A percentile compares a stretch with the other conserved stretches of the same genome.
Evolutionary conservation across 2,888 invertebrate species (phyloP).

Genomic region (Hemistola chrysoprasaria): DNA sequence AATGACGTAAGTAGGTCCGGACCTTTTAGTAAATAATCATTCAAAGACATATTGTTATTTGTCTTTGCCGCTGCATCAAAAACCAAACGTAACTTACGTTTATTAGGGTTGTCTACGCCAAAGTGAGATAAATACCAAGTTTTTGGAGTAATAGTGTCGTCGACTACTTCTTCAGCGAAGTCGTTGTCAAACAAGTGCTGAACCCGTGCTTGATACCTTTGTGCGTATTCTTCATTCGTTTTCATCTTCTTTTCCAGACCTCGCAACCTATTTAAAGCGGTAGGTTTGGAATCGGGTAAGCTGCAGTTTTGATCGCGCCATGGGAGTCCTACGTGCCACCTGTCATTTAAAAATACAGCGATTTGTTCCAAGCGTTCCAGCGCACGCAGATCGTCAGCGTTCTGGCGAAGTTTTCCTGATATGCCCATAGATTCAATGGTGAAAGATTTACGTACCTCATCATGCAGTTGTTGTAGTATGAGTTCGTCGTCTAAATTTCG

Average conservation of each 20-base stretch:
- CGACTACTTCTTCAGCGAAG: constrained; percentile 26
- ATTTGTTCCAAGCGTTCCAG: constrained; percentile 22
- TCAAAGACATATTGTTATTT: too few relatives aligned
- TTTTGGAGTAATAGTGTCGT: too few relatives aligned
- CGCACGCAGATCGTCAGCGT: constrained; percentile 15
- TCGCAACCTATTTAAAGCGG: constrained; percentile 22
- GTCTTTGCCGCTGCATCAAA: too few relatives aligned
- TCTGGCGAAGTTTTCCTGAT: constrained; percentile 17
- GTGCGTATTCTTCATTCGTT: constrained; percentile 7
- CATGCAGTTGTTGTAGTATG: too few relatives aligned
- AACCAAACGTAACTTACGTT: too few relatives aligned
- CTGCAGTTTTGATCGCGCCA: constrained; percentile 23
- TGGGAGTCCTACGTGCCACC: constrained; percentile 32
- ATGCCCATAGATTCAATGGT: constrained; percentile 24
- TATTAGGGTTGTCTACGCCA: too few relatives aligned
- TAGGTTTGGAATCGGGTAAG: constrained; percentile 24
- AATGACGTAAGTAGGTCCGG: too few relatives aligned
- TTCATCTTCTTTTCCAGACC: constrained; percentile 28
- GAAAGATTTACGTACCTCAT: constrained; percentile 2
- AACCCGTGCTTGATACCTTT: constrained; percentile 25
- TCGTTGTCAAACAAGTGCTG: constrained; percentile 28
- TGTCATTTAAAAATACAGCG: constrained; percentile 14
- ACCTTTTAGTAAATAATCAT: too few relatives aligned
- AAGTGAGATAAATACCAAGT: too few relatives aligned
- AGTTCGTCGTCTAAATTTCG: too few relatives aligned